phyloP scores from a whole-genome alignment of 2,113 vertebrate species.

The Alosa alosa region DNA sequence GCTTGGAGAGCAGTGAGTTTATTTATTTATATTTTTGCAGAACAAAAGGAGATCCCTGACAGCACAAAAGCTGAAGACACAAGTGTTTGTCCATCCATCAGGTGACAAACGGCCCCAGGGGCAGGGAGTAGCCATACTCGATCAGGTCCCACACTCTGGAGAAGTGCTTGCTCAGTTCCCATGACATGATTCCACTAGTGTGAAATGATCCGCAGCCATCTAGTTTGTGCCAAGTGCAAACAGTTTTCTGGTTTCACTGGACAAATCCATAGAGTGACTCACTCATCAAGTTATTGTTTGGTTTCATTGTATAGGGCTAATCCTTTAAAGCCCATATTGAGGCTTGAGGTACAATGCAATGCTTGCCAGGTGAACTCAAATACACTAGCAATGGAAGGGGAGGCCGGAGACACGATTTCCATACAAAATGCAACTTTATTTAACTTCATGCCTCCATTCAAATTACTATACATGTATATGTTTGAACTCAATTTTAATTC shows the following conservation, averaged over 20 bases:
- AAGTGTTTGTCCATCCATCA: background rate
- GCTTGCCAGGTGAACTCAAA: background rate
- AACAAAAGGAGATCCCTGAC: background rate
- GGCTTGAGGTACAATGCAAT: background rate
- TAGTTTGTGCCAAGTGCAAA: background rate
- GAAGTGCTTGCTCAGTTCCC: background rate
- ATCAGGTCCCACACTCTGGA: background rate
- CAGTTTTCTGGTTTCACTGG: background rate
- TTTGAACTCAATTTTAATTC: slow-evolving; percentile 98
- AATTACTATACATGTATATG: slow-evolving; percentile 99
- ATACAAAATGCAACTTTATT: slow-evolving; percentile 99
- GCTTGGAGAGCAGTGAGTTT: background rate
- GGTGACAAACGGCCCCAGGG: background rate
- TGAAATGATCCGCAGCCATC: background rate
- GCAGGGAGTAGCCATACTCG: background rate
- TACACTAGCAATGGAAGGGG: background rate
- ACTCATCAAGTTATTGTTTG: background rate
- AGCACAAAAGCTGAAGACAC: background rate
- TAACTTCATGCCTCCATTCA: slow-evolving; percentile 99
- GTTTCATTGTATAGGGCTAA: background rate
- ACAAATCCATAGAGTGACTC: background rate
- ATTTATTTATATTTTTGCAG: background rate
- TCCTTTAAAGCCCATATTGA: background rate
- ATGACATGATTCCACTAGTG: background rate
- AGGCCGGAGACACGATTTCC: slow-evolving; percentile 69